These are phyloP conservation scores for Pycnomerus fuliginosus DNA, from an alignment of 2,888 invertebrate genomes.

Conservation along the genomic window DNA sequence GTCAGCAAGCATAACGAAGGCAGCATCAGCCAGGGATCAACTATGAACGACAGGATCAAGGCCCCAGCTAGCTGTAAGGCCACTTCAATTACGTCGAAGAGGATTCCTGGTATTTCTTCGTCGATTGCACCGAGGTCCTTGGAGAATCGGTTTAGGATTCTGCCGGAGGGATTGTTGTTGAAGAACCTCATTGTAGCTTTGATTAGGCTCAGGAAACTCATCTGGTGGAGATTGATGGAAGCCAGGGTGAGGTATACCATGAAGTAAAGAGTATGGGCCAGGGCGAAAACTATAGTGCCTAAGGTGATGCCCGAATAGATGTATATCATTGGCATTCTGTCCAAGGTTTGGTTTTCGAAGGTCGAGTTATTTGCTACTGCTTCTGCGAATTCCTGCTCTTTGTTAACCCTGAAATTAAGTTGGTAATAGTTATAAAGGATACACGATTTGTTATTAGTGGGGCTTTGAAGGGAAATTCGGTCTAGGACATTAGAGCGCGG, in stretches of 20 bases:
- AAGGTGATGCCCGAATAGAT: slow-evolving; percentile 53
- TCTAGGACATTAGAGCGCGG: too few species aligned
- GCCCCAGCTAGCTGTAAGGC: slow-evolving; percentile 65
- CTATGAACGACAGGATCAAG: slow-evolving; percentile 67
- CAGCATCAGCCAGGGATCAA: slow-evolving; percentile 69
- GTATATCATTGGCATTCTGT: slow-evolving; percentile 48
- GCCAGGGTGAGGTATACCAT: slow-evolving; percentile 43
- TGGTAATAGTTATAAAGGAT: too few species aligned
- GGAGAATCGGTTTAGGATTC: slow-evolving; percentile 51
- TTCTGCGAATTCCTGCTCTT: slow-evolving; percentile 43
- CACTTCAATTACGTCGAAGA: slow-evolving; percentile 47
- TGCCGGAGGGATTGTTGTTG: slow-evolving; percentile 48
- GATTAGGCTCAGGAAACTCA: slow-evolving; percentile 43
- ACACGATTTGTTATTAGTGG: too few species aligned
- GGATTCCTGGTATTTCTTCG: slow-evolving; percentile 58
- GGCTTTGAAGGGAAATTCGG: too few species aligned
- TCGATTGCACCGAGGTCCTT: slow-evolving; percentile 61
- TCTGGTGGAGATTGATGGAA: slow-evolving; percentile 46
- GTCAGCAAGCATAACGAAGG: slow-evolving; percentile 65
- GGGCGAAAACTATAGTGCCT: slow-evolving; percentile 49
- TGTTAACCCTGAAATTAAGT: slow-evolving; percentile 44
- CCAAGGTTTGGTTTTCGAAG: slow-evolving; percentile 28
- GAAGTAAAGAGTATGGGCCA: slow-evolving; percentile 44
- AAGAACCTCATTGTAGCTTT: slow-evolving; percentile 49
- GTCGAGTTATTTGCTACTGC: slow-evolving; percentile 26